phyloP scores from a whole-genome alignment of 92 coral and sea anemone species.

The Paragorgia papillata region DNA sequence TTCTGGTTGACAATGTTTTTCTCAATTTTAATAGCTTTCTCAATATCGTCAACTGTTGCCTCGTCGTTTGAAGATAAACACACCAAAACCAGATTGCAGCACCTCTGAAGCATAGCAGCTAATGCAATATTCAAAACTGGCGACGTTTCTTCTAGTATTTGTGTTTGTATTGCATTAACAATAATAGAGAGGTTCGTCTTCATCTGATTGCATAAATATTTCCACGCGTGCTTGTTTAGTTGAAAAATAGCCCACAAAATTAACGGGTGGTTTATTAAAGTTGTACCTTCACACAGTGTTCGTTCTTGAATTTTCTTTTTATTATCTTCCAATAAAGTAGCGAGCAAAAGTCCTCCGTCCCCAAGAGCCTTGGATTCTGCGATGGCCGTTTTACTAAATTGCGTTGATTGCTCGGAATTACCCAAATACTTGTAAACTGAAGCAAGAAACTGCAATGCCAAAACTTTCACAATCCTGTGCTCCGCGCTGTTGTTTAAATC shows the following conservation, averaged over 20 bases:
- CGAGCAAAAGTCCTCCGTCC: background rate
- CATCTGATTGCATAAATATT: background rate
- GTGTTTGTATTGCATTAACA: background rate
- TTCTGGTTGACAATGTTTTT: background rate
- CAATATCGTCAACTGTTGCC: background rate
- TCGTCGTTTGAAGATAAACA: background rate
- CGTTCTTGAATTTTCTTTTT: background rate
- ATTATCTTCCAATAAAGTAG: no score
- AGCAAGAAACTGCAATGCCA: constrained; percentile 1
- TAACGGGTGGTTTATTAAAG: background rate
- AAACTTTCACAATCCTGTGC: background rate
- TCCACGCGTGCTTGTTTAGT: background rate
- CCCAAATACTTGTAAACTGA: background rate
- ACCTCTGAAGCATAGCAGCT: background rate
- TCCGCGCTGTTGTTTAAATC: background rate
- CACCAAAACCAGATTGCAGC: background rate
- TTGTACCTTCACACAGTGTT: background rate
- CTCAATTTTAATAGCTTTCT: background rate
- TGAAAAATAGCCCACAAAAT: background rate
- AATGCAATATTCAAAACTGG: background rate
- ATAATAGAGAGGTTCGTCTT: background rate
- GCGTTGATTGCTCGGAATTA: background rate
- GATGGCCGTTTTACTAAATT: background rate
- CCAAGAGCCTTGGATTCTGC: background rate
- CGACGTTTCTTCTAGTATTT: background rate